Percentiles rank a stretch among this genome's conserved stretches.
Evolutionary conservation across 2,888 invertebrate genomes (phyloP).

Genomic region (Plagodis dolabraria): DNA sequence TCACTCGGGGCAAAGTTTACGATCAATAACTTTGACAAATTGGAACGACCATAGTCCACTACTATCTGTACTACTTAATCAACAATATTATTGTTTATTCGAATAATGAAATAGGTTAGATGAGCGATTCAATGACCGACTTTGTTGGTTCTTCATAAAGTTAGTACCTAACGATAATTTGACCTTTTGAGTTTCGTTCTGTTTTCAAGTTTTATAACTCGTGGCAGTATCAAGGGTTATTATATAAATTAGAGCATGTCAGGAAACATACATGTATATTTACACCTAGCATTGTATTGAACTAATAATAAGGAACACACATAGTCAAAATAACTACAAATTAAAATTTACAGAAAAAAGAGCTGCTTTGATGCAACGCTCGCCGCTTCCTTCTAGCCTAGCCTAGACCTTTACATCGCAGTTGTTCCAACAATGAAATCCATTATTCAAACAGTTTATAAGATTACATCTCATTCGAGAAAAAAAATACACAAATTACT

Average conservation of each 20-base stretch:
- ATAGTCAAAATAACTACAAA: conserved; percentile 8
- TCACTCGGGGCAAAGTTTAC: conserved; percentile 47
- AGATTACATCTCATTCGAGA: conserved; percentile 44
- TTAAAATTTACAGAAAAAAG: conserved; percentile 19
- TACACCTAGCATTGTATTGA: too few relatives aligned
- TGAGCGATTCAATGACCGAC: conserved; percentile 37
- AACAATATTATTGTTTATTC: conserved; percentile 54
- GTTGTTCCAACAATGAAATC: conserved; percentile 35
- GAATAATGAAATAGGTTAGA: conserved; percentile 64
- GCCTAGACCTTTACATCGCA: conserved; percentile 35
- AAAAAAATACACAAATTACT: conserved; percentile 54
- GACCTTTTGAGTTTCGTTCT: conserved; percentile 56
- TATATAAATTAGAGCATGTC: conserved; percentile 38
- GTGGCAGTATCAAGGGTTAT: conserved; percentile 42
- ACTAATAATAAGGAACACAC: too few relatives aligned
- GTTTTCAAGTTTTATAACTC: conserved; percentile 37
- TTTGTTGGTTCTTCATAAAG: conserved; percentile 43
- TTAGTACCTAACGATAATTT: conserved; percentile 58
- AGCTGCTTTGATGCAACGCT: conserved; percentile 4
- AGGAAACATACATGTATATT: conserved; percentile 21
- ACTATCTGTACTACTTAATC: conserved; percentile 38
- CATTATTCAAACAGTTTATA: conserved; percentile 37
- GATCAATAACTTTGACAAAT: conserved; percentile 40
- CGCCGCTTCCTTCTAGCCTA: conserved; percentile 33
- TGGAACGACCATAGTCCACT: conserved; percentile 47